A percentile compares a stretch with the other conserved stretches of the same genome.
Evolutionary conservation across 2,113 vertebrate species (phyloP).

Genomic region (Chelonoidis abingdonii): DNA sequence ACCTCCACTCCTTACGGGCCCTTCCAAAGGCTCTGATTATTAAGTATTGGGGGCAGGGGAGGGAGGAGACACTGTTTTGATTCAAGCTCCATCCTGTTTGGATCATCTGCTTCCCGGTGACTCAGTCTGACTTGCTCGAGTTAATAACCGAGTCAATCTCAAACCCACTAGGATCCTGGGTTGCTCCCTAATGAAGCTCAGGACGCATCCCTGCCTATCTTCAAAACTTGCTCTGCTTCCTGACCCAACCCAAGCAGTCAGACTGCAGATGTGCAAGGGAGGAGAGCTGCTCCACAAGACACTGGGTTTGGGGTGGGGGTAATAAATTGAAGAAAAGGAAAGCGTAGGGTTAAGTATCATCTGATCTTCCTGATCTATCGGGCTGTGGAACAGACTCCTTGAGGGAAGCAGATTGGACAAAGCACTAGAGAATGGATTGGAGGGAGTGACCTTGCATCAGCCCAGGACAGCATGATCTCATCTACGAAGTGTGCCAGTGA

Average conservation of each 20-base stretch:
- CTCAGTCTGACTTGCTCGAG: neutral
- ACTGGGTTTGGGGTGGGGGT: too few relatives aligned
- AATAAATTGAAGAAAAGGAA: neutral
- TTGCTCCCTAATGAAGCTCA: neutral
- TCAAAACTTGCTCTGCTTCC: neutral
- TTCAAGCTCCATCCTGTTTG: constrained; percentile 4
- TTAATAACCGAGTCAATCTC: neutral
- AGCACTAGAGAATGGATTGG: neutral
- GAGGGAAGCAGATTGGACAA: neutral
- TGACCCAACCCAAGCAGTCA: neutral
- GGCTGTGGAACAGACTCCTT: neutral
- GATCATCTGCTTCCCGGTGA: neutral
- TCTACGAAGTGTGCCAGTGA: neutral
- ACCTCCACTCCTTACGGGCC: neutral
- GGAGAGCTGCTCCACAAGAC: neutral
- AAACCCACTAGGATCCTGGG: neutral
- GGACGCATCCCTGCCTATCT: neutral
- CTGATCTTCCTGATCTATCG: neutral
- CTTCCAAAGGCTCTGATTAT: neutral
- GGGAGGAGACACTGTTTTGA: neutral
- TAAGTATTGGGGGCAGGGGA: neutral
- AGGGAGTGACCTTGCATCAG: neutral
- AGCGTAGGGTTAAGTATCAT: neutral
- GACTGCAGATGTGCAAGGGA: neutral
- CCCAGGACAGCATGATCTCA: neutral